phyloP scores from a whole-genome alignment of 2,797 vertebrate genomes.

The Staurois parvus region DNA sequence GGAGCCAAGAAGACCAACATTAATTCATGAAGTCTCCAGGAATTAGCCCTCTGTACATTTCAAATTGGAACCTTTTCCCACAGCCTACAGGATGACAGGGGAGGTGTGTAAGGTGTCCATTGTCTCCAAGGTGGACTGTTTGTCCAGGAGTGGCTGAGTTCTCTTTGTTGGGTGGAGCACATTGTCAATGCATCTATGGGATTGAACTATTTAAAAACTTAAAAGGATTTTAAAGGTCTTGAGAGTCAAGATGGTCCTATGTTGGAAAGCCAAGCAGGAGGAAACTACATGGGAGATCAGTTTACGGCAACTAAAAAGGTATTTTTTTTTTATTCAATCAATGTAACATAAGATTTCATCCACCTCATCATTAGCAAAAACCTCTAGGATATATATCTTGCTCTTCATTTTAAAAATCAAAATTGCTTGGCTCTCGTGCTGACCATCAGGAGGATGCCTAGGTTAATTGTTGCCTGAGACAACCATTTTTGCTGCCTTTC shows the following conservation, averaged over 20 bases:
- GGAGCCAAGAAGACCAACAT: background rate
- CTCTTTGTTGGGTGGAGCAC: background rate
- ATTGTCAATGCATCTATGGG: background rate
- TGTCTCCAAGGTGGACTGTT: background rate
- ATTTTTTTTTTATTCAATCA: background rate
- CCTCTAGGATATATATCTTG: no score
- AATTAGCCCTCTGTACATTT: background rate
- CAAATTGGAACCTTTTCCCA: background rate
- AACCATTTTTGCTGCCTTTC: no score
- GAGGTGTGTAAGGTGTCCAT: background rate
- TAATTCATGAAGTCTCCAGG: background rate
- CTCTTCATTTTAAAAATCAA: no score
- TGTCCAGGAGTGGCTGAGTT: background rate
- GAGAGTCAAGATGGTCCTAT: conserved; percentile 6
- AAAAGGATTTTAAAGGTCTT: background rate
- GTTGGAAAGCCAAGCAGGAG: background rate
- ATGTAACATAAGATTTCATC: no score
- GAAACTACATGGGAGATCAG: conserved; percentile 8
- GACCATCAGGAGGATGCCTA: no score
- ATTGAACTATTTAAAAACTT: no score
- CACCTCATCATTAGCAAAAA: no score
- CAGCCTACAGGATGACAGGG: background rate
- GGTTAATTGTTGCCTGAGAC: no score
- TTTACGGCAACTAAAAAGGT: conserved; percentile 32
- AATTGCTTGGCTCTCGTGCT: no score